phyloP scores from a whole-genome alignment of 2,113 vertebrate species.

The Balaeniceps rex region DNA sequence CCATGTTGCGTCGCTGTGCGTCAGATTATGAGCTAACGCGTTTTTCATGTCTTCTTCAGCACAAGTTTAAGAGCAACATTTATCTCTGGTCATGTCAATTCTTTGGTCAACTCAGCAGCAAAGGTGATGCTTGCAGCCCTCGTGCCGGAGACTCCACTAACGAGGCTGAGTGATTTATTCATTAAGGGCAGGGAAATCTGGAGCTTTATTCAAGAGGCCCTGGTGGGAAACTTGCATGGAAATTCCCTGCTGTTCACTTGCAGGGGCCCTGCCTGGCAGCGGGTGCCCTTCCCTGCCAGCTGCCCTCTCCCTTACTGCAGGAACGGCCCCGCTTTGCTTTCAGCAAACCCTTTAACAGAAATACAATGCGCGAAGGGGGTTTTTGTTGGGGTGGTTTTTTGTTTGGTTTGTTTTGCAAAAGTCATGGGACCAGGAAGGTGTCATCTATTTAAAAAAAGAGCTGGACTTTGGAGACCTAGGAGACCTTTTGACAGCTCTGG shows the following conservation, averaged over 20 bases:
- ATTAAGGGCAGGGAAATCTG: slow-evolving; percentile 11
- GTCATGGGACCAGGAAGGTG: background rate
- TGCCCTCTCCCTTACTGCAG: background rate
- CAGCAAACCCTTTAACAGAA: background rate
- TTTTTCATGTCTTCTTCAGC: background rate
- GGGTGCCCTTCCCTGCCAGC: background rate
- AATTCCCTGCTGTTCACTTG: slow-evolving; percentile 8
- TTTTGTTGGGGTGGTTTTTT: background rate
- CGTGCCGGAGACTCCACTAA: background rate
- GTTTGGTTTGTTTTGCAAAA: background rate
- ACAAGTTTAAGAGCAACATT: background rate
- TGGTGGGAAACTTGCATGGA: slow-evolving; percentile 42
- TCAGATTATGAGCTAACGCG: background rate
- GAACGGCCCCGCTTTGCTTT: background rate
- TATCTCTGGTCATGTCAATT: background rate
- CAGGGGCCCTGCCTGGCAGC: background rate
- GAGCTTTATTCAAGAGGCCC: background rate
- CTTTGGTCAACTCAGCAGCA: background rate
- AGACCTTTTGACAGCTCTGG: background rate
- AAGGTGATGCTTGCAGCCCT: slow-evolving; percentile 21
- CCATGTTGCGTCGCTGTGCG: background rate
- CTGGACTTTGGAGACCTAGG: background rate
- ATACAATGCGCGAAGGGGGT: rapidly evolving
- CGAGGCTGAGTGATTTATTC: slow-evolving; percentile 9
- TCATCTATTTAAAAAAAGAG: background rate